These are phyloP conservation scores for Bryconaethiops microstoma DNA, from an alignment of 2,797 vertebrate species.

Conservation along the genomic window DNA sequence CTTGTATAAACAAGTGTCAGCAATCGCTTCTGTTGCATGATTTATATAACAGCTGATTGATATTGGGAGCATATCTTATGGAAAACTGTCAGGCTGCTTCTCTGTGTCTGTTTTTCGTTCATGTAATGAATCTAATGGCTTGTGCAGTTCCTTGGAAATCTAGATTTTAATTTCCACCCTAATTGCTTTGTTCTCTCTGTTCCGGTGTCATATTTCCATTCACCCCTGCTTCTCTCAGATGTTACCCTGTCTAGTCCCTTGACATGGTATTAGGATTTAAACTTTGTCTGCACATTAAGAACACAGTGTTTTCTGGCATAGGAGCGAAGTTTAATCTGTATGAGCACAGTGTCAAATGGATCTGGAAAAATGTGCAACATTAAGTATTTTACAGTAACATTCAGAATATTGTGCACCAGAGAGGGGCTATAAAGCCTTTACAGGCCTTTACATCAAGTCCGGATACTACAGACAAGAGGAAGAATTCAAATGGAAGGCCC, in stretches of 20 bases:
- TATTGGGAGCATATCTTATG: too few relatives aligned
- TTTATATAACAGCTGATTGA: neutral
- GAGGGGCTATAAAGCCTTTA: too few relatives aligned
- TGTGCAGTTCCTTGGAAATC: neutral
- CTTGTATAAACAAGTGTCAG: too few relatives aligned
- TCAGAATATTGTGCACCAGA: too few relatives aligned
- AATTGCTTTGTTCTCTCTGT: neutral
- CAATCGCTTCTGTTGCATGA: neutral
- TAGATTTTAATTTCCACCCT: neutral
- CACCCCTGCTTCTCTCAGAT: neutral
- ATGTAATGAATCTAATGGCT: neutral
- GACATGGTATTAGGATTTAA: neutral
- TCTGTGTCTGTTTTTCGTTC: neutral
- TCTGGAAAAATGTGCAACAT: too few relatives aligned
- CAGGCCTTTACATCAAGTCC: too few relatives aligned
- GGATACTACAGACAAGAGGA: too few relatives aligned
- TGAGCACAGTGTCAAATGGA: neutral
- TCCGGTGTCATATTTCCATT: neutral
- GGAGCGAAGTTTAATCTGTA: neutral
- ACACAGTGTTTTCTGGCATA: neutral
- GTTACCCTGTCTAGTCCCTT: neutral
- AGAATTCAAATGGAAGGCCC: too few relatives aligned
- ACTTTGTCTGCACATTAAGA: slow-evolving; percentile 10
- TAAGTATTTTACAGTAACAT: too few relatives aligned
- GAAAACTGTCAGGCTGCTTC: neutral